These are phyloP conservation scores for Argyresthia goedartella DNA, from an alignment of 2,888 invertebrate species.

Conservation along the genomic window DNA sequence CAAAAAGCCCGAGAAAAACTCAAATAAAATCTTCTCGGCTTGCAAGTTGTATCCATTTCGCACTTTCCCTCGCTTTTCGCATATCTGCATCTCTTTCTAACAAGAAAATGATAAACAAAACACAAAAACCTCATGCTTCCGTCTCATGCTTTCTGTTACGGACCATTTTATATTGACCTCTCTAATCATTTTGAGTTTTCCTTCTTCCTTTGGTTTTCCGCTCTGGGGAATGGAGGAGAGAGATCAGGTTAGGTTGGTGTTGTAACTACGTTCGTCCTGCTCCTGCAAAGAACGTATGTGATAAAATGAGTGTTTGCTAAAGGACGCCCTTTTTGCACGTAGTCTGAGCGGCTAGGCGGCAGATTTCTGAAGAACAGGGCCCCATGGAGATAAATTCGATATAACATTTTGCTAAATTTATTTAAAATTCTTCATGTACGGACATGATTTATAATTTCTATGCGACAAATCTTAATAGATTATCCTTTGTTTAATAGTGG, in stretches of 20 bases:
- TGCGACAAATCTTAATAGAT: too few species aligned
- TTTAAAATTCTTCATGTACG: too few species aligned
- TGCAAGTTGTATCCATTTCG: slow-evolving; percentile 4
- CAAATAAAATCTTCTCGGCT: not conserved
- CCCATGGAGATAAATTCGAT: slow-evolving; percentile 20
- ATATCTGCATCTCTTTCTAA: slow-evolving; percentile 28
- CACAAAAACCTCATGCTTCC: slow-evolving; percentile 32
- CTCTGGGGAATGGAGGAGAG: not conserved
- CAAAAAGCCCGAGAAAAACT: not conserved
- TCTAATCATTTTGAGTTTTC: not conserved
- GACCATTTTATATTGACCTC: slow-evolving; percentile 16
- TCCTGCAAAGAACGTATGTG: slow-evolving; percentile 55
- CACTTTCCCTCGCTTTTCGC: slow-evolving; percentile 4
- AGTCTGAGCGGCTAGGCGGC: slow-evolving; percentile 66
- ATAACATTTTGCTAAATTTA: not conserved
- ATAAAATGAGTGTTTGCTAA: slow-evolving; percentile 48
- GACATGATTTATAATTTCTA: too few species aligned
- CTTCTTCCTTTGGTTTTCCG: not conserved
- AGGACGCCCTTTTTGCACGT: slow-evolving; percentile 66
- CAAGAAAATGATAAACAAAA: slow-evolving; percentile 39
- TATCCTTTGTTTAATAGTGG: too few species aligned
- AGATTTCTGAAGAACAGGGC: slow-evolving; percentile 47
- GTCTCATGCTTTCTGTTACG: not conserved
- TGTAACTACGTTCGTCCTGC: slow-evolving; percentile 22
- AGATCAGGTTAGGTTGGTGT: slow-evolving; percentile 11